Conservation (phyloP, 2,888 invertebrate genomes). For the Sepiola atlantica region DNA sequence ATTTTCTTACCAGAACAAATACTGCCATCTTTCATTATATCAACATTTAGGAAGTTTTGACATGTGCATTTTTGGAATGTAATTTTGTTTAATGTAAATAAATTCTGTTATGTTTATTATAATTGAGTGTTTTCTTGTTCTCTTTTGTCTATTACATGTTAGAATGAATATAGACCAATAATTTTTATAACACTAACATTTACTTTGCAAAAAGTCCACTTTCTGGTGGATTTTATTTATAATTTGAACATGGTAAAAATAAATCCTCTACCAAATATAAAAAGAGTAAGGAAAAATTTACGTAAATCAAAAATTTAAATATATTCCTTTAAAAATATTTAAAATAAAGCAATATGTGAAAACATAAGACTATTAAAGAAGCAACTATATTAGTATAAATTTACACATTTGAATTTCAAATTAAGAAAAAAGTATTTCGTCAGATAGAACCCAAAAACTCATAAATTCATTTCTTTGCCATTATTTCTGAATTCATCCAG, state of each 20-base stretch:
- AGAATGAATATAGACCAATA: too few species aligned
- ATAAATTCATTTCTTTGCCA: too few species aligned
- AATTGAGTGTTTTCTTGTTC: too few species aligned
- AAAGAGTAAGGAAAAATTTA: not conserved
- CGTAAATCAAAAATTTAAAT: not conserved
- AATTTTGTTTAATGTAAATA: too few species aligned
- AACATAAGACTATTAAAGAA: not conserved
- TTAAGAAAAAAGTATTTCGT: not conserved
- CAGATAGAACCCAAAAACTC: too few species aligned
- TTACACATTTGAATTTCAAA: not conserved
- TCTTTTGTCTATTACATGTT: too few species aligned
- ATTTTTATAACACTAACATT: not conserved
- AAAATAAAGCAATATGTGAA: not conserved
- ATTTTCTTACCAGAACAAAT: too few species aligned
- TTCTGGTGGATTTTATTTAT: not conserved
- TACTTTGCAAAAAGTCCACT: not conserved
- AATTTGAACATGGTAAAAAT: not conserved
- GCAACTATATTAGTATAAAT: not conserved
- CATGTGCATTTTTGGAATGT: too few species aligned
- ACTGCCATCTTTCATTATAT: too few species aligned
- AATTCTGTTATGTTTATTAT: too few species aligned
- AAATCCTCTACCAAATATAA: not conserved
- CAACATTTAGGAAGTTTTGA: too few species aligned
- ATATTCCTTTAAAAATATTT: not conserved
- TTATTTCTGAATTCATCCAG: too few species aligned